Conservation (phyloP, 2,797 vertebrate species). For the Artibeus jamaicensis region DNA sequence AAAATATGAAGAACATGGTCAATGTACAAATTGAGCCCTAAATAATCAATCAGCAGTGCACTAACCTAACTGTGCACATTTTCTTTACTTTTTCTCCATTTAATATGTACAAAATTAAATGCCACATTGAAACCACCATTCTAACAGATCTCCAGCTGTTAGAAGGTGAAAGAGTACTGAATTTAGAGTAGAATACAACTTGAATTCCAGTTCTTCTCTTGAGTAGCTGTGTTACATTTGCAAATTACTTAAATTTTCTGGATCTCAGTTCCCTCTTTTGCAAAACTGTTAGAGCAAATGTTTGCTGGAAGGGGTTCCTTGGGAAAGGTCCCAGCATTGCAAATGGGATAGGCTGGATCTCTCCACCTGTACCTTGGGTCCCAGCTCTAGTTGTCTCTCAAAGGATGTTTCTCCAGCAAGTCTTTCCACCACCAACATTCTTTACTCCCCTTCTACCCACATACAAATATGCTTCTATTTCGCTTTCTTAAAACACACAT, state of each 20-base stretch:
- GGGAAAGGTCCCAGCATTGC: too few species aligned
- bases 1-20: not conserved
- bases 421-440: not conserved
- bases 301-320: not conserved
- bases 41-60: not conserved
- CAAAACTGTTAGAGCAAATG: not conserved
- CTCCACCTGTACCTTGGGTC: not conserved
- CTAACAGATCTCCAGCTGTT: not conserved
- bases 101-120: not conserved
- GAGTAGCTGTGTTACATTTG: not conserved
- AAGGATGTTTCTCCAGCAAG: not conserved
- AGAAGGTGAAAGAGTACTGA: not conserved
- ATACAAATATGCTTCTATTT: not conserved
- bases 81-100: not conserved
- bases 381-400: not conserved
- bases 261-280: not conserved
- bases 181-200: not conserved
- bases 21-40: not conserved
- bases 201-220: not conserved
- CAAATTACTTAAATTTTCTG: not conserved
- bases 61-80: not conserved
- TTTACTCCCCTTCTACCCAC: not conserved
- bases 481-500: not conserved
- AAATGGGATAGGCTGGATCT: fast-evolving
- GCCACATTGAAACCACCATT: not conserved